Conservation (phyloP, 2,888 invertebrate species). For the Danaus chrysippus region DNA sequence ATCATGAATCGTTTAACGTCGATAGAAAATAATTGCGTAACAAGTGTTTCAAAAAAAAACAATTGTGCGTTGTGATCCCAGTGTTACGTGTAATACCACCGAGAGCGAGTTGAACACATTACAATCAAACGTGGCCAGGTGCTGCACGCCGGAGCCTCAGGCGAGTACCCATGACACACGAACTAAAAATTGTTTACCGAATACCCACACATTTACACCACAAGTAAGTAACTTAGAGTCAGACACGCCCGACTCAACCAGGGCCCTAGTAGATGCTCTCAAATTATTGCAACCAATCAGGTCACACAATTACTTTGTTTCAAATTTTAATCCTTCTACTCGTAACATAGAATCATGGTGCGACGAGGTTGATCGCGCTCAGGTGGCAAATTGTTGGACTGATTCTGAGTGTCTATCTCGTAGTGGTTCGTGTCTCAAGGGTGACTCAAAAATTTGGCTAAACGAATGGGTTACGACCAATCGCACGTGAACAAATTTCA, state of each 20-base stretch:
- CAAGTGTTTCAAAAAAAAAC: background rate
- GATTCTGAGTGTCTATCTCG: background rate
- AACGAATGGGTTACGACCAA: conserved; percentile 15
- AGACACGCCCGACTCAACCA: no score
- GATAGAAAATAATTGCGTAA: no score
- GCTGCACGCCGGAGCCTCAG: background rate
- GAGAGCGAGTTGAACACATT: no score
- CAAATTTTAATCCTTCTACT: conserved; percentile 4
- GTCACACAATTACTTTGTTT: conserved; percentile 1
- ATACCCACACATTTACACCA: no score
- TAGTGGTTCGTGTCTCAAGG: background rate
- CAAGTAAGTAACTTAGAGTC: no score
- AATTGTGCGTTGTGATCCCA: background rate
- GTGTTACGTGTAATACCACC: background rate
- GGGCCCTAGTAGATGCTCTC: no score
- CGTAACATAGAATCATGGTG: conserved; percentile 1
- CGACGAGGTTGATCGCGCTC: conserved; percentile 4
- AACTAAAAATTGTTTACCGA: no score
- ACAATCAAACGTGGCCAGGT: background rate
- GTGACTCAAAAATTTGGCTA: conserved; percentile 14
- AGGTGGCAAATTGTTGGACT: conserved; percentile 1
- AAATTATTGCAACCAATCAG: background rate
- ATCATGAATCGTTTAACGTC: no score
- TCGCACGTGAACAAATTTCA: conserved; percentile 15
- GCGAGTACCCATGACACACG: background rate